Conservation (phyloP, 2,888 invertebrate species). For the Agrochola circellaris region DNA sequence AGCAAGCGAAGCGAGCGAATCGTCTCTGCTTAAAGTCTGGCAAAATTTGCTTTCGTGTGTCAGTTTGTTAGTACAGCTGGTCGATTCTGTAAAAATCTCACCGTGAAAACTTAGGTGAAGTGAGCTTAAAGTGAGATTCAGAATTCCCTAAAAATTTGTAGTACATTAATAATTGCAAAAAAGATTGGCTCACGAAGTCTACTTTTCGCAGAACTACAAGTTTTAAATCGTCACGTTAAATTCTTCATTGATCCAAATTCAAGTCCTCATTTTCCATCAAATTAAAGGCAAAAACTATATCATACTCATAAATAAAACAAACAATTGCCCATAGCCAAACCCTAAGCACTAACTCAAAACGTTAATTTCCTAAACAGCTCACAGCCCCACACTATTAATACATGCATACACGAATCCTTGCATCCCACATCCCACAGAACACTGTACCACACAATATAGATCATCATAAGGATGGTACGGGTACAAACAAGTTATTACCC, state of each 20-base stretch:
- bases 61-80: too few species aligned
- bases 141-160: too few species aligned
- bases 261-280: background rate
- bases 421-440: constrained; percentile 5
- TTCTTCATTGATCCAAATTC: background rate
- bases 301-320: background rate
- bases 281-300: background rate
- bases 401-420: constrained; percentile 5
- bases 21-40: too few species aligned
- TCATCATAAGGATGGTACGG: constrained; percentile 70
- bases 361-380: constrained; percentile 31
- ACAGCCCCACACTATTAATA: constrained; percentile 37
- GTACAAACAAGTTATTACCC: constrained; percentile 72
- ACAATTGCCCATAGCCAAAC: background rate
- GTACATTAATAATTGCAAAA: too few species aligned
- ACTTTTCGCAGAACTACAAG: too few species aligned
- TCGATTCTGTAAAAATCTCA: too few species aligned
- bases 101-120: too few species aligned
- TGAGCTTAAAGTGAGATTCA: too few species aligned
- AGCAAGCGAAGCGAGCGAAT: too few species aligned
- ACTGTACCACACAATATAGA: constrained; percentile 60
- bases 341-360: constrained; percentile 6
- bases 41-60: too few species aligned
- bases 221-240: background rate
- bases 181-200: too few species aligned